Conservation (phyloP, 2,888 invertebrate genomes). For the Drosophila fungiperda region DNA sequence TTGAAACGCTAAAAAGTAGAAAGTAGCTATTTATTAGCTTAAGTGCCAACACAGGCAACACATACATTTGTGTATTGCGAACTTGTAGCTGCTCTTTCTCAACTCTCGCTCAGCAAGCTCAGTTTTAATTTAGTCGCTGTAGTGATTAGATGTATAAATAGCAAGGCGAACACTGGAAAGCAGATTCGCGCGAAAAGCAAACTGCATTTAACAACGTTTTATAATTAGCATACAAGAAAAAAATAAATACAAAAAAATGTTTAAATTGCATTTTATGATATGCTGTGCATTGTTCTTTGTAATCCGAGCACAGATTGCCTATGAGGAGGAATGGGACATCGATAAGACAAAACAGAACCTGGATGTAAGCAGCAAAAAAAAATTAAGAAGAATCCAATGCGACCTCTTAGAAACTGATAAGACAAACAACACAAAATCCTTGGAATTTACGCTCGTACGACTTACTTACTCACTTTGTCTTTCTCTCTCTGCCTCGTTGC, state of each 20-base stretch:
- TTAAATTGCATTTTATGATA: constrained; percentile 30
- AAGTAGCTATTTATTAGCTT: not conserved
- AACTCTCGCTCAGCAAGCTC: constrained; percentile 5
- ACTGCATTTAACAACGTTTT: not conserved
- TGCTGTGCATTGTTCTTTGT: constrained; percentile 31
- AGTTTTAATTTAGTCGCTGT: constrained; percentile 30
- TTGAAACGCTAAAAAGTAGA: not conserved
- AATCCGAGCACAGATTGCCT: constrained; percentile 68
- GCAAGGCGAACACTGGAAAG: not conserved
- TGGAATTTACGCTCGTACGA: constrained; percentile 7
- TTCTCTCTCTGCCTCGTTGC: constrained; percentile 3
- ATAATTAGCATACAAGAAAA: constrained; percentile 36
- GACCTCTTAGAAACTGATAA: constrained; percentile 42
- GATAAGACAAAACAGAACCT: constrained; percentile 80
- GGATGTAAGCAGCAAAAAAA: constrained; percentile 65
- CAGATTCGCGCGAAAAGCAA: not conserved
- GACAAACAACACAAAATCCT: constrained; percentile 13
- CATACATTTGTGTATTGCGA: not conserved
- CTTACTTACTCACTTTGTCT: not conserved
- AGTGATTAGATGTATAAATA: constrained; percentile 1
- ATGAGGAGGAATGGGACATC: constrained; percentile 71
- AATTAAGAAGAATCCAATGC: not conserved
- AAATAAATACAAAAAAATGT: constrained; percentile 35
- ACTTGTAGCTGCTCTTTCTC: constrained; percentile 20
- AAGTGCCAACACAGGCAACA: not conserved